phyloP scores from a whole-genome alignment of 2,797 vertebrate genomes.

The Pipistrellus nathusii region DNA sequence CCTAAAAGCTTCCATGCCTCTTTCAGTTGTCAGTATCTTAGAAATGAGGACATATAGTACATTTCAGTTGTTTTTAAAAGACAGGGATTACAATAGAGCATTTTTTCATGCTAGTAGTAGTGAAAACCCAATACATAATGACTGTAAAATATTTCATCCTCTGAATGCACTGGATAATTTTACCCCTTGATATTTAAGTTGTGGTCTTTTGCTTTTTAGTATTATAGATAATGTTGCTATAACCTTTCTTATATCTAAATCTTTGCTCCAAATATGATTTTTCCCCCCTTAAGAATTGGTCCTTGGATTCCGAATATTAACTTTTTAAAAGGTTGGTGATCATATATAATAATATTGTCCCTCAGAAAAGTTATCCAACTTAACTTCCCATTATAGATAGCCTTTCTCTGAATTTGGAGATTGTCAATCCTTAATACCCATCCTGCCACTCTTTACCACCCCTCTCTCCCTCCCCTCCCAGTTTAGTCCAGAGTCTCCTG shows the following conservation, averaged over 20 bases:
- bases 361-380: neutral
- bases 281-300: neutral
- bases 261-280: neutral
- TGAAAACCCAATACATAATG: neutral
- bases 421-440: neutral
- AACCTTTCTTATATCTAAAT: slow-evolving; percentile 8
- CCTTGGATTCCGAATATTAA: neutral
- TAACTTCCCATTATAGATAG: neutral
- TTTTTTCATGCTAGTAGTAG: neutral
- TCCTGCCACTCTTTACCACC: neutral
- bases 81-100: neutral
- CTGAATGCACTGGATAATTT: neutral
- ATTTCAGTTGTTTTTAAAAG: slow-evolving; percentile 31
- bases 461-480: neutral
- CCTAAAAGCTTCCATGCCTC: neutral
- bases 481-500: neutral
- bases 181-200: neutral
- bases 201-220: slow-evolving; percentile 2
- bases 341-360: neutral
- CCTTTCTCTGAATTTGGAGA: neutral
- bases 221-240: neutral
- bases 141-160: neutral
- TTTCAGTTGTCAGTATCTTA: slow-evolving; percentile 7
- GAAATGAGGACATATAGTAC: neutral
- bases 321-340: neutral